A percentile compares a stretch with the other conserved stretches of the same genome.
phyloP scores from a whole-genome alignment of 2,888 invertebrate genomes.

The Sphaerophoria taeniata region DNA sequence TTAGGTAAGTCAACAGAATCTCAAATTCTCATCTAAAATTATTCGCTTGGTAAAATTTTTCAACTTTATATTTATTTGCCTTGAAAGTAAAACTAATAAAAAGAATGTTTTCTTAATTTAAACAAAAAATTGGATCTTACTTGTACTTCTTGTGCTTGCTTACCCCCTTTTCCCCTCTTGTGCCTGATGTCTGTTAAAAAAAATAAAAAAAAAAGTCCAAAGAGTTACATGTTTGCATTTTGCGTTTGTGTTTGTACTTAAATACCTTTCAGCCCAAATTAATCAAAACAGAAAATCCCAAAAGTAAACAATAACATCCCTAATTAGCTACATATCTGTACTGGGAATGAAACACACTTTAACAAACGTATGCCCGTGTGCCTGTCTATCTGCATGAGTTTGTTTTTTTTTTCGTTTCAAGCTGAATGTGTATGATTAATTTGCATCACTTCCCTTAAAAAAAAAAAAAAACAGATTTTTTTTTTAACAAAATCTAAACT shows the following conservation, averaged over 20 bases:
- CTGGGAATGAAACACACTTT: constrained; percentile 18
- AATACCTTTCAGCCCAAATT: not conserved
- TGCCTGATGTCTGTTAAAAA: constrained; percentile 11
- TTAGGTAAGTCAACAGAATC: constrained; percentile 85
- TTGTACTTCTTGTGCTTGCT: constrained; percentile 42
- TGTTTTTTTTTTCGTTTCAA: constrained; percentile 33
- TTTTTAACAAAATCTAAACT: not conserved
- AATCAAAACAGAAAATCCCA: constrained; percentile 17
- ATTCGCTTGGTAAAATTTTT: constrained; percentile 6
- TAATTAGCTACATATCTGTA: not conserved
- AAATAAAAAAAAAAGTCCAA: not conserved
- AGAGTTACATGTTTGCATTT: not conserved
- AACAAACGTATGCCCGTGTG: constrained; percentile 10
- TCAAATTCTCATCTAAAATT: not conserved
- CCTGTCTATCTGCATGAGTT: constrained; percentile 59
- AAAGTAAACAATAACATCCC: constrained; percentile 18
- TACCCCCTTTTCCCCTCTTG: constrained; percentile 12
- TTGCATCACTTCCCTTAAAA: not conserved
- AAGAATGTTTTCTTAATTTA: constrained; percentile 1
- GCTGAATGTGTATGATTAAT: constrained; percentile 35
- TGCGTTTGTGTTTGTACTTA: not conserved
- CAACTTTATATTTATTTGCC: constrained; percentile 15
- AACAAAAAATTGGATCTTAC: constrained; percentile 2
- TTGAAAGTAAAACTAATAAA: constrained; percentile 12
- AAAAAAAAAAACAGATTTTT: constrained; percentile 14